Base-by-base conservation (phyloP, 2,888 invertebrate species). In the Crocallis elinguaria region DNA sequence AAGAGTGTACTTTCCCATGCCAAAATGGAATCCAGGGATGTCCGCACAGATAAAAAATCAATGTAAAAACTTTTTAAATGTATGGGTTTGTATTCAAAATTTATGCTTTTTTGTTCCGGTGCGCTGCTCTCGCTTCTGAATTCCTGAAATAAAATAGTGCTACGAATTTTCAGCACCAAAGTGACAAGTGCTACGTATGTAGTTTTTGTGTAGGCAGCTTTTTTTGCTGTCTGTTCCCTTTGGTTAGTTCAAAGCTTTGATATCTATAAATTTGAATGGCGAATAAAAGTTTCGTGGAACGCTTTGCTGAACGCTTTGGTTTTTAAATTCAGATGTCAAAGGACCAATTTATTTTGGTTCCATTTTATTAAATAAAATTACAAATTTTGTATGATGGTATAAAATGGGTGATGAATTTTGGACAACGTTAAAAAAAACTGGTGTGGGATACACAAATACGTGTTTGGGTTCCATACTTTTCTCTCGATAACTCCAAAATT, bases 1-100 rank as follows among this genome's bases (percentile, higher is more conserved):
- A 60, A 64, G 69, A 77, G 76, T 76, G 69, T 77, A 72, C 75
- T 72, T 71, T 66, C 71, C 71, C 70, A 76, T 74, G 79, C 81
- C 81, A 79, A 80, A 80, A 77, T 73, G 75, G 73, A 76, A 74
- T 75, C 73, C 71, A 65, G 65, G 60, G 43, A 49, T 49, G 48
- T 48, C 43, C 69, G 67, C 65, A 60, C 57, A 69, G 64, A 69
- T 69, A 75, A 77, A 77, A 71, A 69, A 75, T 66, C 64, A 59
- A 70, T 62, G 69, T 49, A 44, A 59, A 64, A 62, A 59, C 65
- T 72, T 73, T n/a, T 62, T 51, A 66, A 73, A 72, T 71, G 59
- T 73, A 75, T 58, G 57, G 66, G 36, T 46, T 45, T 41, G 46
- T 39, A 46, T 49, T 51, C 35, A 49, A 62, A 57, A 46, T 57